Evolutionary conservation across 2,888 invertebrate species (phyloP).

Genomic region (Nephrotoma guestfalica): DNA sequence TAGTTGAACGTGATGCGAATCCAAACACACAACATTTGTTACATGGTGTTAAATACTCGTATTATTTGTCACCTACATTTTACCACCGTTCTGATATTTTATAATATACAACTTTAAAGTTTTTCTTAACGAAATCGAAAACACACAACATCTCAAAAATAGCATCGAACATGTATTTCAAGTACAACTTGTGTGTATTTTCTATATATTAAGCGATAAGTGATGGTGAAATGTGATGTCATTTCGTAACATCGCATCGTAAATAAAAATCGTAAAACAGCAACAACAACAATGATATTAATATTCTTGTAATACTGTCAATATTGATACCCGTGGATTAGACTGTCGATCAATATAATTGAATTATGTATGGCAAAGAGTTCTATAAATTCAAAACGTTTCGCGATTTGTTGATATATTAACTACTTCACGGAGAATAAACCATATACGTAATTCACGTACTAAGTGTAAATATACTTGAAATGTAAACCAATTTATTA

Average conservation of each 20-base stretch:
- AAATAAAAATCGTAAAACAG: background rate
- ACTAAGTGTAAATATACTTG: too few relatives aligned
- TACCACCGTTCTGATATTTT: background rate
- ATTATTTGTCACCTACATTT: background rate
- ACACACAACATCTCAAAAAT: background rate
- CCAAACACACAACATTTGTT: background rate
- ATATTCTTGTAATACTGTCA: background rate
- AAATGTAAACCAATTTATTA: background rate
- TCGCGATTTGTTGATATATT: background rate
- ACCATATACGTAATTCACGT: background rate
- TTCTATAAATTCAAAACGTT: background rate
- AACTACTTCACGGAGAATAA: background rate
- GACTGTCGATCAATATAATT: background rate
- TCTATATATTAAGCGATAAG: background rate
- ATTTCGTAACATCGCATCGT: background rate
- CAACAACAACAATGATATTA: background rate
- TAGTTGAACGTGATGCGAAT: background rate
- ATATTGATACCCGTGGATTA: background rate
- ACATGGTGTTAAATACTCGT: background rate
- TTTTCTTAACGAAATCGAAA: background rate
- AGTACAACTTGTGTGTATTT: background rate
- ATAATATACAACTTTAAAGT: background rate
- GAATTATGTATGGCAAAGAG: background rate
- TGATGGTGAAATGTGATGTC: background rate
- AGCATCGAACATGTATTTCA: background rate